Evolutionary conservation across 2,888 invertebrate species (phyloP).

Genomic region (Oligia latruncula): DNA sequence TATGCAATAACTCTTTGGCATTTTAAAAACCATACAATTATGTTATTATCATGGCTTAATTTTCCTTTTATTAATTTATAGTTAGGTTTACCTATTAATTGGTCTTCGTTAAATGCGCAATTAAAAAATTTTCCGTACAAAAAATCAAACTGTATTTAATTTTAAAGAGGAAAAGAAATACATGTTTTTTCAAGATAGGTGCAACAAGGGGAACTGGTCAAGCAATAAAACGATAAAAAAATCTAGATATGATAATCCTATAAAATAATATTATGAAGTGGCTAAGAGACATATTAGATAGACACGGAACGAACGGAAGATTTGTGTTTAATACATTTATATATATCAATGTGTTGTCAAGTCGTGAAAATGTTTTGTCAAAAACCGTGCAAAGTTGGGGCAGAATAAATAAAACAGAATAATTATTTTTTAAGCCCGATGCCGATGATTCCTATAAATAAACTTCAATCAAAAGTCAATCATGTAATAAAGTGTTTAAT

Average conservation of each 20-base stretch:
- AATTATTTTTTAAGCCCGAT: too few species aligned
- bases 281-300: too few species aligned
- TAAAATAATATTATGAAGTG: not conserved
- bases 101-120: not conserved
- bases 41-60: not conserved
- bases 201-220: not conserved
- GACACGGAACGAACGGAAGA: too few species aligned
- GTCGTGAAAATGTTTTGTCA: not conserved
- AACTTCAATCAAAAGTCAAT: constrained; percentile 5
- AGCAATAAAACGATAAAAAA: not conserved
- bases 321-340: too few species aligned
- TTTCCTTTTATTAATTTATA: constrained; percentile 15
- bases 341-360: not conserved
- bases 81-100: constrained; percentile 4
- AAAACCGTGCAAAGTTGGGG: not conserved
- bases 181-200: not conserved
- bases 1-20: constrained; percentile 10
- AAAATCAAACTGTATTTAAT: not conserved
- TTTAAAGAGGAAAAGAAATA: not conserved
- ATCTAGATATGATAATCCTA: not conserved
- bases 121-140: not conserved
- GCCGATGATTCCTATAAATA: not conserved
- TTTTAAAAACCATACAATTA: constrained; percentile 39
- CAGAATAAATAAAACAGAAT: not conserved
- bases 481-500: constrained; percentile 1